phyloP scores from a whole-genome alignment of 2,888 invertebrate genomes.

The Drosophila flavopinicola region DNA sequence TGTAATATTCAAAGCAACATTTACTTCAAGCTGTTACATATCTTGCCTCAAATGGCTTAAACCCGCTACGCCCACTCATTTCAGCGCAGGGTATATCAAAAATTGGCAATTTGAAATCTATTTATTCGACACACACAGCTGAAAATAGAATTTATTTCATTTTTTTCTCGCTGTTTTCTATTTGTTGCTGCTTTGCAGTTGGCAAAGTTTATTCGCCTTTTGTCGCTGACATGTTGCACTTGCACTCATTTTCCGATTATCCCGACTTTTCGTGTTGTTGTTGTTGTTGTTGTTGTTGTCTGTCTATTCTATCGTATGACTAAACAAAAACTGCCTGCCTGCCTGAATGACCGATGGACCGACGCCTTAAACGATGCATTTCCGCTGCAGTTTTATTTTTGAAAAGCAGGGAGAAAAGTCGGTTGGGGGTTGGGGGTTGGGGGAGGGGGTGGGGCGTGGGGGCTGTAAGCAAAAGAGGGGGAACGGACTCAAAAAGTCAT shows the following conservation, averaged over 20 bases:
- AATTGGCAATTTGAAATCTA: conserved; percentile 36
- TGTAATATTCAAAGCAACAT: too few species aligned
- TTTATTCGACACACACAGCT: conserved; percentile 34
- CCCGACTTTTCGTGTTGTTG: conserved; percentile 21
- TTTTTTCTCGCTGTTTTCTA: conserved; percentile 6
- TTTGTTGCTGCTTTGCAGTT: conserved; percentile 21
- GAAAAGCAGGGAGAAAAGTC: conserved; percentile 23
- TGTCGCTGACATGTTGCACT: conserved; percentile 63
- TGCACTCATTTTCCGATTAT: conserved; percentile 62
- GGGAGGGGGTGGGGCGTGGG: too few species aligned
- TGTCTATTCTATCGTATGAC: conserved; percentile 53
- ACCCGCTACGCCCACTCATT: background rate
- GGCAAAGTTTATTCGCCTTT: conserved; percentile 74
- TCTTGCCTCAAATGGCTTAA: background rate
- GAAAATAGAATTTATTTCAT: conserved; percentile 37
- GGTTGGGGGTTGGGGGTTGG: too few species aligned
- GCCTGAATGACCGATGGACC: conserved; percentile 33
- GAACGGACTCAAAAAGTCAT: conserved; percentile 52
- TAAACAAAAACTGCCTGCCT: conserved; percentile 44
- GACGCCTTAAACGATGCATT: conserved; percentile 68
- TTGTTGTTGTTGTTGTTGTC: conserved; percentile 30
- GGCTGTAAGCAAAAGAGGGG: background rate
- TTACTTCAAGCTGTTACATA: background rate
- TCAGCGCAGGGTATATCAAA: conserved; percentile 13
- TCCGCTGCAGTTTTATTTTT: conserved; percentile 61